These are phyloP conservation scores for Eutrigla gurnardus DNA, from an alignment of 2,797 vertebrate species.

Conservation along the genomic window DNA sequence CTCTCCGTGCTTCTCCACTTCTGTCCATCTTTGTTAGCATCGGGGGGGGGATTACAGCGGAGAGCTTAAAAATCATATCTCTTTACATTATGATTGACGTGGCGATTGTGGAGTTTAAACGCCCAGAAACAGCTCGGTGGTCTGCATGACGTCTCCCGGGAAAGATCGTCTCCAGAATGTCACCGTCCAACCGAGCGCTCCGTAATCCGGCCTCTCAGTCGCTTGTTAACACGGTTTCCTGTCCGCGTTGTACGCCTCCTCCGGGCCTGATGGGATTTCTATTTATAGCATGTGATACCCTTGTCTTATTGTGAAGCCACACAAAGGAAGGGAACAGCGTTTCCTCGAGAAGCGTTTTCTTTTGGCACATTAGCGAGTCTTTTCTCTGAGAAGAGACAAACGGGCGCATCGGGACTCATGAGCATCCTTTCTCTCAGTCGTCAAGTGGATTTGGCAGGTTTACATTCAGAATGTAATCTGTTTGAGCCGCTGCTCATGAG, in stretches of 20 bases:
- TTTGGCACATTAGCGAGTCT: conserved; percentile 50
- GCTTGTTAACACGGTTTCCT: conserved; percentile 61
- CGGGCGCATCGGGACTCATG: conserved; percentile 22
- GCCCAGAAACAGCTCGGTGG: conserved; percentile 5
- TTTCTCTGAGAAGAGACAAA: conserved; percentile 37
- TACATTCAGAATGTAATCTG: conserved; percentile 29
- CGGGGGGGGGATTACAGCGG: conserved; percentile 7
- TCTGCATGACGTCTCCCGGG: conserved; percentile 29
- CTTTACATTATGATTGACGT: conserved; percentile 20
- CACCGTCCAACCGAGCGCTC: conserved; percentile 34
- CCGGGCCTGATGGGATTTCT: conserved; percentile 64
- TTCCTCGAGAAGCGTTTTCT: conserved; percentile 59
- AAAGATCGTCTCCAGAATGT: conserved; percentile 23
- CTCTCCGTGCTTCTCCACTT: conserved; percentile 27
- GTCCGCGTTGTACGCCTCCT: conserved; percentile 61
- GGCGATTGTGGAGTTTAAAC: conserved; percentile 14
- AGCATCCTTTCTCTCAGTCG: conserved; percentile 35
- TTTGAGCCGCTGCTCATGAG: conserved; percentile 15
- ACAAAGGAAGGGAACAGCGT: conserved; percentile 60
- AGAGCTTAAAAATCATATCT: conserved; percentile 22
- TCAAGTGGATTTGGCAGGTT: conserved; percentile 50
- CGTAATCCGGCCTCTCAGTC: conserved; percentile 57
- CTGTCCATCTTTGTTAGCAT: conserved; percentile 11
- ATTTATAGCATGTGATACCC: conserved; percentile 67
- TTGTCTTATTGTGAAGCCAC: conserved; percentile 62